Evolutionary conservation across 2,888 invertebrate species (phyloP).

Genomic region (Xiphydria camelus): DNA sequence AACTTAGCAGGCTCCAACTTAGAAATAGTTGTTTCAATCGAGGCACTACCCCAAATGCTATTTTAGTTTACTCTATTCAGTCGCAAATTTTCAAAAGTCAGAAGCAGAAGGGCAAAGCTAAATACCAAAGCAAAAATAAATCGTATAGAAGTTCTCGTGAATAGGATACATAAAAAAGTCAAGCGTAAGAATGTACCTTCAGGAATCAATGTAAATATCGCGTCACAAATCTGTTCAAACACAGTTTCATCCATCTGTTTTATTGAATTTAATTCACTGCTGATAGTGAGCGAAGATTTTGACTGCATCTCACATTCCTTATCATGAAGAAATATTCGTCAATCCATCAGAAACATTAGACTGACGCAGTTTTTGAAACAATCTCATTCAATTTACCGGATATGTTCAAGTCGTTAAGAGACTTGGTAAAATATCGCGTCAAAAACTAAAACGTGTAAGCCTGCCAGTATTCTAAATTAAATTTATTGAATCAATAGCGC

Average conservation of each 20-base stretch:
- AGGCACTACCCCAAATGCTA: too few relatives aligned
- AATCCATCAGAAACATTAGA: slow-evolving; percentile 1
- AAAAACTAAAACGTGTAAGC: too few relatives aligned
- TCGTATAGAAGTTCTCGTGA: background rate
- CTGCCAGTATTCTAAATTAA: too few relatives aligned
- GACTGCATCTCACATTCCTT: slow-evolving; percentile 24
- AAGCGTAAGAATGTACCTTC: slow-evolving; percentile 22
- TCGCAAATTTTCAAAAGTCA: slow-evolving; percentile 2
- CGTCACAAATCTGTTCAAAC: slow-evolving; percentile 35
- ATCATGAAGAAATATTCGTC: background rate
- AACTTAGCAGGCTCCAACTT: slow-evolving; percentile 28
- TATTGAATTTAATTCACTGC: slow-evolving; percentile 8
- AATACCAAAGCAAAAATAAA: background rate
- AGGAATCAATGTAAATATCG: slow-evolving; percentile 34
- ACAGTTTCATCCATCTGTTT: slow-evolving; percentile 29
- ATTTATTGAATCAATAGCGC: too few relatives aligned
- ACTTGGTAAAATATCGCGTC: too few relatives aligned
- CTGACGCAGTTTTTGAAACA: too few relatives aligned
- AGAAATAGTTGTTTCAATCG: slow-evolving; percentile 31
- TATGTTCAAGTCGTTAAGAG: too few relatives aligned
- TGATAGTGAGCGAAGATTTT: slow-evolving; percentile 23
- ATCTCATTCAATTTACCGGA: too few relatives aligned
- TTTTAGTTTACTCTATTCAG: too few relatives aligned
- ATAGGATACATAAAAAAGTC: background rate
- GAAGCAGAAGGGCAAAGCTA: background rate